phyloP scores from a whole-genome alignment of 2,113 vertebrate species.

The Zootoca vivipara region DNA sequence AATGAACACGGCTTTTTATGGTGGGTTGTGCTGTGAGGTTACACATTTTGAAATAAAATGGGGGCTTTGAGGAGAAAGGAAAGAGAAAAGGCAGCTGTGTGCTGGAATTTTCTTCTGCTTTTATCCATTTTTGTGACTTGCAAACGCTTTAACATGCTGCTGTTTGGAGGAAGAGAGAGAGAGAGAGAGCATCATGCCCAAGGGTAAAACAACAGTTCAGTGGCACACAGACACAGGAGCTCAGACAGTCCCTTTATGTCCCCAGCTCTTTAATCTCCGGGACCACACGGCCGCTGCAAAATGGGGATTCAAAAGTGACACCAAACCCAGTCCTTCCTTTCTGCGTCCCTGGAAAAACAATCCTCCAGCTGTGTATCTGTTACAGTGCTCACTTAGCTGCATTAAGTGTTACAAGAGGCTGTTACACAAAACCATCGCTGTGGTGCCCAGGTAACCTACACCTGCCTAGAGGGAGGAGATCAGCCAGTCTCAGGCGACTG shows the following conservation, averaged over 20 bases:
- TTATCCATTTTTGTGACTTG: background rate
- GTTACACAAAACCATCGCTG: slow-evolving; percentile 63
- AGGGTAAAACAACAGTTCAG: background rate
- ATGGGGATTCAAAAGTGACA: background rate
- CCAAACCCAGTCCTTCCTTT: background rate
- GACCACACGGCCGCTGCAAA: background rate
- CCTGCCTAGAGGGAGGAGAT: slow-evolving; percentile 30
- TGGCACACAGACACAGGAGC: background rate
- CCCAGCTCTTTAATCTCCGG: background rate
- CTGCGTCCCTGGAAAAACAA: background rate
- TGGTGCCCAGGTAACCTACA: slow-evolving; percentile 43
- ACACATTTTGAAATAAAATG: background rate
- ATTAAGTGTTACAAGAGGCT: slow-evolving; percentile 14
- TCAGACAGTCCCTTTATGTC: background rate
- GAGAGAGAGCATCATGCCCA: background rate
- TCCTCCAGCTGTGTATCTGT: background rate
- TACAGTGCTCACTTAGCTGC: slow-evolving; percentile 14
- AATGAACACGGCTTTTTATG: too few relatives aligned
- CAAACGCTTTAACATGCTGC: background rate
- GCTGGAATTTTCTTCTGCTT: background rate
- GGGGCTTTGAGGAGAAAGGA: background rate
- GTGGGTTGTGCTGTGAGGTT: background rate
- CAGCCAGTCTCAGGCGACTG: slow-evolving; percentile 1
- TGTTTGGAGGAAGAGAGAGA: slow-evolving; percentile 8
- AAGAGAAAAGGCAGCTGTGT: background rate